Conservation (phyloP, 2,888 invertebrate species). For the Petrolisthes manimaculis region DNA sequence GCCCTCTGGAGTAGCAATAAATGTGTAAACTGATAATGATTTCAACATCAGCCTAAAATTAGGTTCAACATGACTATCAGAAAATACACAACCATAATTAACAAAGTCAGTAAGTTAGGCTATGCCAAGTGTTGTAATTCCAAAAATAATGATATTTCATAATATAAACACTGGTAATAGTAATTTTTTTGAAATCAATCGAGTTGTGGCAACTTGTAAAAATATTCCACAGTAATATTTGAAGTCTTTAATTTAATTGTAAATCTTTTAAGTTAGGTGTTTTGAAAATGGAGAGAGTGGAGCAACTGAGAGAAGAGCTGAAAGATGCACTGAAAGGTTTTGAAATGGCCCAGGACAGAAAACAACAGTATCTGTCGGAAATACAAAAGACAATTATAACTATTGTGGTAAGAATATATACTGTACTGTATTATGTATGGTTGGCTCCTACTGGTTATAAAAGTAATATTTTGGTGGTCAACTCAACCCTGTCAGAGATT, state of each 20-base stretch:
- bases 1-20: too few species aligned
- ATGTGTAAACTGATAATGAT: too few species aligned
- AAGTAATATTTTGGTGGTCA: too few species aligned
- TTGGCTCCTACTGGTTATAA: neutral
- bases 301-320: slow-evolving; percentile 18
- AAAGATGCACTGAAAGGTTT: slow-evolving; percentile 7
- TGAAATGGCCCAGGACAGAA: neutral
- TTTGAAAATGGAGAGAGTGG: slow-evolving; percentile 29
- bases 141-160: too few species aligned
- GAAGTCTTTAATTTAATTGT: too few species aligned
- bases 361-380: neutral
- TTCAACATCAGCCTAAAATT: too few species aligned
- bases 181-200: neutral
- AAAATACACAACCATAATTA: too few species aligned
- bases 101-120: too few species aligned
- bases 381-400: slow-evolving; percentile 2
- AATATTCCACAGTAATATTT: too few species aligned
- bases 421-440: neutral
- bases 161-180: neutral
- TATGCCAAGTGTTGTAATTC: too few species aligned
- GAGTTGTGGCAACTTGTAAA: too few species aligned
- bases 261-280: neutral
- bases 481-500: too few species aligned
- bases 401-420: slow-evolving; percentile 23
- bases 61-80: neutral